Conservation (phyloP, 2,888 invertebrate species). For the Marasmarcha lunaedactyla region DNA sequence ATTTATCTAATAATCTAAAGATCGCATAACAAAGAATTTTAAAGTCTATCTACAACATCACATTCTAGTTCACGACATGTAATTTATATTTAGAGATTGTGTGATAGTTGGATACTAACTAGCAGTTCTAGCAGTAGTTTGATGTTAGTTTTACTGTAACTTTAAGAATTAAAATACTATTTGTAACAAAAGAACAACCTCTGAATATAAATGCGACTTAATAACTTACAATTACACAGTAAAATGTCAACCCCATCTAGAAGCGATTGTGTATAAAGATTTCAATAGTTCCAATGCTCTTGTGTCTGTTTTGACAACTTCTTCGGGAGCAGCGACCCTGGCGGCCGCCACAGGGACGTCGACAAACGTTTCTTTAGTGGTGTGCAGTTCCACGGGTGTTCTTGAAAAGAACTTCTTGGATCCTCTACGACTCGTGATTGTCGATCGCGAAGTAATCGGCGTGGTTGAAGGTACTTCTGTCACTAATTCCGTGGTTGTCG, state of each 20-base stretch:
- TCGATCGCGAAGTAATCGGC: constrained; percentile 31
- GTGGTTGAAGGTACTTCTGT: constrained; percentile 37
- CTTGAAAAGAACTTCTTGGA: constrained; percentile 39
- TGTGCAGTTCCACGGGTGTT: constrained; percentile 29
- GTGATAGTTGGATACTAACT: background rate
- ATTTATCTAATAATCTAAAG: background rate
- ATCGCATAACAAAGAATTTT: background rate
- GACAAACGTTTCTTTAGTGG: constrained; percentile 26
- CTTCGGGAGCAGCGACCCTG: constrained; percentile 33
- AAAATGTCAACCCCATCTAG: constrained; percentile 76
- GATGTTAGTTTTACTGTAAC: too few relatives aligned
- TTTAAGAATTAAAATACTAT: background rate
- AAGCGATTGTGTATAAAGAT: constrained; percentile 86
- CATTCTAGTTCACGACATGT: background rate
- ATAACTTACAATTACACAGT: background rate
- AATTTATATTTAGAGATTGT: constrained; percentile 1
- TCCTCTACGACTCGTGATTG: constrained; percentile 38
- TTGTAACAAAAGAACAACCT: constrained; percentile 1
- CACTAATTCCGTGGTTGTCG: constrained; percentile 26
- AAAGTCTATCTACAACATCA: background rate
- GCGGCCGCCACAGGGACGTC: constrained; percentile 54
- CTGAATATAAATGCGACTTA: constrained; percentile 1
- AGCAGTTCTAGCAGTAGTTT: too few relatives aligned
- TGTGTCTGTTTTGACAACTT: constrained; percentile 71
- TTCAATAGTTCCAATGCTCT: constrained; percentile 85